These are phyloP conservation scores for Poeciliopsis gracilis DNA, from an alignment of 2,797 vertebrate genomes.

Conservation along the genomic window DNA sequence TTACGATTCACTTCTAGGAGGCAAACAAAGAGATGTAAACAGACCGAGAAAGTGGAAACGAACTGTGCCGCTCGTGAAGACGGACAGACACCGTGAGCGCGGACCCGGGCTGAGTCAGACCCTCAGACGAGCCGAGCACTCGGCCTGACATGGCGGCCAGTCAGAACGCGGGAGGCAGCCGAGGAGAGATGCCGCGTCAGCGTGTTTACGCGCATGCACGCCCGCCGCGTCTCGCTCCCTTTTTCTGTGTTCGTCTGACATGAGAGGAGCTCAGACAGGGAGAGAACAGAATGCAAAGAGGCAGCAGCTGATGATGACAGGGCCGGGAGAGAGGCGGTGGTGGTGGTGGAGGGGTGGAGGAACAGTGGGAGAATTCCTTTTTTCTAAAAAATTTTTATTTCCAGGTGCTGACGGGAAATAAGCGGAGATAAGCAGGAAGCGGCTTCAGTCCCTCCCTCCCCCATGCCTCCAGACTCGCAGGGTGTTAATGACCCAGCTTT, in stretches of 20 bases:
- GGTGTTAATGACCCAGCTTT: conserved; percentile 74
- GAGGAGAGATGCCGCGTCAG: conserved; percentile 11
- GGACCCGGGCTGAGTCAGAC: conserved; percentile 50
- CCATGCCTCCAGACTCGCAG: conserved; percentile 49
- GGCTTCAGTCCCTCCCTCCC: conserved; percentile 45
- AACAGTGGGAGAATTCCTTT: conserved; percentile 38
- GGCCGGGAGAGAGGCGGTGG: conserved; percentile 1
- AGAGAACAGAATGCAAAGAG: conserved; percentile 38
- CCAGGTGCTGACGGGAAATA: conserved; percentile 61
- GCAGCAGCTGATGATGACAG: conserved; percentile 47
- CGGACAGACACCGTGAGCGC: not conserved
- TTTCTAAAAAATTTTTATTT: conserved; percentile 39
- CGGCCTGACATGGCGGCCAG: conserved; percentile 65
- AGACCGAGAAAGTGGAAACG: not conserved
- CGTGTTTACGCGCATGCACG: conserved; percentile 7
- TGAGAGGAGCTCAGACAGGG: conserved; percentile 42
- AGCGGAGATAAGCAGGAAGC: conserved; percentile 71
- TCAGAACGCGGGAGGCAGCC: conserved; percentile 44
- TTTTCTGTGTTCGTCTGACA: conserved; percentile 36
- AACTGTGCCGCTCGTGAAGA: no score
- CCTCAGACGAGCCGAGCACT: conserved; percentile 40
- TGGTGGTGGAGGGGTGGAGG: conserved; percentile 17
- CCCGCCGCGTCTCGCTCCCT: conserved; percentile 13
- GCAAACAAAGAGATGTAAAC: conserved; percentile 29
- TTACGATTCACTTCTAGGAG: conserved; percentile 32